These are phyloP conservation scores for Smutsia gigantea DNA, from an alignment of 2,797 vertebrate genomes.

Conservation along the genomic window DNA sequence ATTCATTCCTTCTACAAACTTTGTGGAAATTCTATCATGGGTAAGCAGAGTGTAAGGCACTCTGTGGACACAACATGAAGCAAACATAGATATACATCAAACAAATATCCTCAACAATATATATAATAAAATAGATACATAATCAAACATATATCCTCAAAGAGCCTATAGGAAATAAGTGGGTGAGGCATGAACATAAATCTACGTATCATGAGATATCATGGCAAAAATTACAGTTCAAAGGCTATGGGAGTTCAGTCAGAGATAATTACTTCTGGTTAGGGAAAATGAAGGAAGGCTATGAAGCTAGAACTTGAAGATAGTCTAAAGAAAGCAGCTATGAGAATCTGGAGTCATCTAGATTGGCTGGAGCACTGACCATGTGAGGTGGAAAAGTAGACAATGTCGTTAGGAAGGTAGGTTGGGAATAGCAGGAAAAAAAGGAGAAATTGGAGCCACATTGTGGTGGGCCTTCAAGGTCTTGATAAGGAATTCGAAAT, in stretches of 20 bases:
- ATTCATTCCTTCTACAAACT: slow-evolving; percentile 26
- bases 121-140: no score
- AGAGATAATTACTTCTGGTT: slow-evolving; percentile 6
- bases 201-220: background rate
- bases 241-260: background rate
- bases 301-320: slow-evolving; percentile 12
- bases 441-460: background rate
- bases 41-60: background rate
- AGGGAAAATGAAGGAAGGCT: background rate
- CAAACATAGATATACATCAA: background rate
- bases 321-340: background rate
- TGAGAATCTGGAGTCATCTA: slow-evolving; percentile 25
- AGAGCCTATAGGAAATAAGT: background rate
- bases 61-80: background rate
- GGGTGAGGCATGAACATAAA: background rate
- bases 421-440: background rate
- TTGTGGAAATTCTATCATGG: slow-evolving; percentile 3
- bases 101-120: no score
- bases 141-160: background rate
- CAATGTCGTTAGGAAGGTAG: background rate
- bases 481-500: slow-evolving; percentile 7
- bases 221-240: background rate
- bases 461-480: background rate
- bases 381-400: background rate
- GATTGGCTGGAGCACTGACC: background rate